Evolutionary conservation across 1,140 invertebrate genomes (phyloP).

Genomic region (Macrobrachium nipponense): DNA sequence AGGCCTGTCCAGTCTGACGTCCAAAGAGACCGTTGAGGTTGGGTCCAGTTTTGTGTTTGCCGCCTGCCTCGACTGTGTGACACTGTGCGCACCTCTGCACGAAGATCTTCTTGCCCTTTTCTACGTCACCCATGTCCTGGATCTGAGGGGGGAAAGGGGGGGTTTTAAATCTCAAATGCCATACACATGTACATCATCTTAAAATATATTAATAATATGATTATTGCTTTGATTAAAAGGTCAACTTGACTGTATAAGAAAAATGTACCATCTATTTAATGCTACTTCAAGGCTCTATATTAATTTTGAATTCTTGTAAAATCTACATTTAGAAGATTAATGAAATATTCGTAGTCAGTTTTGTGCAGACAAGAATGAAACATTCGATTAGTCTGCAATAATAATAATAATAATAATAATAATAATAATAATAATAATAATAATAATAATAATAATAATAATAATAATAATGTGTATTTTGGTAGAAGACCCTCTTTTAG

Average conservation of each 20-base stretch:
- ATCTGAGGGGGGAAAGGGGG: background rate
- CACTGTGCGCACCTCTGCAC: conserved; percentile 96
- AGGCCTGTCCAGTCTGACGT: conserved; percentile 94
- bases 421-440: background rate
- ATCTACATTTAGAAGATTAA: too few relatives aligned
- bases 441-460: background rate
- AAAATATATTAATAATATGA: too few relatives aligned
- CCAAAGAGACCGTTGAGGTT: conserved; percentile 96
- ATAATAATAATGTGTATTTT: too few relatives aligned
- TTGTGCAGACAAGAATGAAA: background rate
- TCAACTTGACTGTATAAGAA: background rate
- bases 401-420: conserved; percentile 6
- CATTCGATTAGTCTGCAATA: background rate
- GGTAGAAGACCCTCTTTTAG: too few relatives aligned
- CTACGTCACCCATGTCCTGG: conserved; percentile 80
- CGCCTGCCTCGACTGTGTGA: conserved; percentile 94
- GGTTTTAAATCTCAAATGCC: background rate
- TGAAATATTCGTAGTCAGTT: background rate
- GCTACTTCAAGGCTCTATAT: too few relatives aligned
- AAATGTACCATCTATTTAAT: background rate
- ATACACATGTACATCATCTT: too few relatives aligned
- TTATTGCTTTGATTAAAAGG: background rate
- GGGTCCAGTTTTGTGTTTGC: conserved; percentile 97
- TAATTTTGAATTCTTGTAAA: too few relatives aligned
- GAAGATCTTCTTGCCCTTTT: conserved; percentile 98